phyloP scores from a whole-genome alignment of 2,888 invertebrate genomes.

The Thereva nobilitata region DNA sequence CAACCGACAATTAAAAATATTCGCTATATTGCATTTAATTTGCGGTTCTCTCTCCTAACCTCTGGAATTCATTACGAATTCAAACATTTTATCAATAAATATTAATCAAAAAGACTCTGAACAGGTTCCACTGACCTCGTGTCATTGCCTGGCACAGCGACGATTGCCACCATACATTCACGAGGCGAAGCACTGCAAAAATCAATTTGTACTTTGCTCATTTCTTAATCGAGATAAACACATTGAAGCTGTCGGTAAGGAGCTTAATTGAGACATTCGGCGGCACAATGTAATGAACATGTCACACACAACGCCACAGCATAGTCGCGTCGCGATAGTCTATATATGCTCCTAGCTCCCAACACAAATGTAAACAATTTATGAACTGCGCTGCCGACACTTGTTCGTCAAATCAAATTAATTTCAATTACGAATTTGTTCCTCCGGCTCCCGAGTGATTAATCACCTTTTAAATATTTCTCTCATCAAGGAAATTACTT shows the following conservation, averaged over 20 bases:
- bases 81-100: too few species aligned
- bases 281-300: slow-evolving; percentile 37
- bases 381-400: slow-evolving; percentile 26
- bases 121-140: too few species aligned
- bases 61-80: too few species aligned
- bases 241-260: neutral
- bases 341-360: neutral
- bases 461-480: slow-evolving; percentile 42
- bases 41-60: too few species aligned
- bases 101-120: too few species aligned
- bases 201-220: too few species aligned
- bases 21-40: too few species aligned
- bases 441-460: slow-evolving; percentile 37
- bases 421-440: slow-evolving; percentile 42
- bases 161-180: too few species aligned
- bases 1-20: too few species aligned
- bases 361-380: slow-evolving; percentile 27
- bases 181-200: too few species aligned
- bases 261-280: slow-evolving; percentile 41
- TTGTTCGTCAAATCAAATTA: slow-evolving; percentile 41
- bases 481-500: slow-evolving; percentile 29
- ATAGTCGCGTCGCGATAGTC: slow-evolving; percentile 9
- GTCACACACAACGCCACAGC: slow-evolving; percentile 34
- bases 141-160: too few species aligned
- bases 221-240: too few species aligned